Conservation (phyloP, 1,140 invertebrate species). For the Vollenhovia emeryi region DNA sequence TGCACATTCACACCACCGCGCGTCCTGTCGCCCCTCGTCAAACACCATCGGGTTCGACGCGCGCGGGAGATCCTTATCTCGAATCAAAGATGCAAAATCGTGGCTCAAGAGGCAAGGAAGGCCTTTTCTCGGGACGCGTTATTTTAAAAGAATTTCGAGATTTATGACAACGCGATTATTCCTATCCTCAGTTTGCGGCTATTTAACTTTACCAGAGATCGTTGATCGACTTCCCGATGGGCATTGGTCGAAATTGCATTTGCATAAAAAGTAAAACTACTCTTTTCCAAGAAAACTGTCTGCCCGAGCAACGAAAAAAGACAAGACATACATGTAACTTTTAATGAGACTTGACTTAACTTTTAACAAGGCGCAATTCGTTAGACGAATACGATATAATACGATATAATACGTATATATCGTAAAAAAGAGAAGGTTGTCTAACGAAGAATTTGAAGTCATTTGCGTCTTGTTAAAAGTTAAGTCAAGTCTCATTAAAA, state of each 20-base stretch:
- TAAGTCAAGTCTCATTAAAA: slow-evolving; percentile 50
- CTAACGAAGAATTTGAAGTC: slow-evolving; percentile 2
- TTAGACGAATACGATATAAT: too few relatives aligned
- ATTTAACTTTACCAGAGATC: slow-evolving; percentile 71
- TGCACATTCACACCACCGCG: slow-evolving; percentile 54
- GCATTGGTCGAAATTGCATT: slow-evolving; percentile 68
- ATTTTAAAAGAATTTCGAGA: slow-evolving; percentile 79
- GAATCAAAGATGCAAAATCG: slow-evolving; percentile 72
- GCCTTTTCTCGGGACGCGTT: slow-evolving; percentile 66
- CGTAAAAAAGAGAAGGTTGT: not conserved
- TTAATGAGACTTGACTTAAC: slow-evolving; percentile 52
- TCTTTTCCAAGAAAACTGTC: not conserved
- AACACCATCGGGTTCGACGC: slow-evolving; percentile 43
- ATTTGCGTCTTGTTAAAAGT: slow-evolving; percentile 51
- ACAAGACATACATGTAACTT: not conserved
- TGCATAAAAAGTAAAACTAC: slow-evolving; percentile 67
- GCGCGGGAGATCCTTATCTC: slow-evolving; percentile 63
- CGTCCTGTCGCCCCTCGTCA: slow-evolving; percentile 66
- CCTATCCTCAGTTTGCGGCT: not conserved
- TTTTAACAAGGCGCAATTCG: slow-evolving; percentile 43
- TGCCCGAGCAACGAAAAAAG: not conserved
- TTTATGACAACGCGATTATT: slow-evolving; percentile 71
- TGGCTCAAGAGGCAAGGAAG: slow-evolving; percentile 39
- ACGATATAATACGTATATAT: too few relatives aligned
- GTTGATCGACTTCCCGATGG: slow-evolving; percentile 29